A percentile compares a stretch with the other conserved stretches of the same genome.
Evolutionary conservation across 2,113 vertebrate genomes (phyloP).

Genomic region (Henicopernis longicauda): DNA sequence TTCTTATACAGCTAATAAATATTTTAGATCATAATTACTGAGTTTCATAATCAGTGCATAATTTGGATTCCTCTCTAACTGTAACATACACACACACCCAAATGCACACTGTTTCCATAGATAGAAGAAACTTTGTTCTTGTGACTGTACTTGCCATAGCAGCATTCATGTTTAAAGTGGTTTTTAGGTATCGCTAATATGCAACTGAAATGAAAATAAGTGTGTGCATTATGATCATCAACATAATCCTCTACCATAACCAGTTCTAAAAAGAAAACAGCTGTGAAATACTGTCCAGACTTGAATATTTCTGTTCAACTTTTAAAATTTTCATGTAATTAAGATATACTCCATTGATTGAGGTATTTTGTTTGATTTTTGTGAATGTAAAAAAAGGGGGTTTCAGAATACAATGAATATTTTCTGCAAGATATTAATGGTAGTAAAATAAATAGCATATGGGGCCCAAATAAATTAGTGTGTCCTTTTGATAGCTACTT

Average conservation of each 20-base stretch:
- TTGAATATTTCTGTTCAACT: background rate
- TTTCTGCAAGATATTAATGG: background rate
- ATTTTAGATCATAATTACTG: background rate
- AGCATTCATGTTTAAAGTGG: background rate
- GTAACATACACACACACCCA: background rate
- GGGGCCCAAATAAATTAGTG: background rate
- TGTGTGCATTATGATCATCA: background rate
- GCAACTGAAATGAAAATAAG: background rate
- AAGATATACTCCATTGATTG: background rate
- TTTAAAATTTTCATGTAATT: background rate
- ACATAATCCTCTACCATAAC: background rate
- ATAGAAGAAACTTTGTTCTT: background rate
- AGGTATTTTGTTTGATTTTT: background rate
- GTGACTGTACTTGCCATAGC: background rate
- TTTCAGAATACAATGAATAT: background rate
- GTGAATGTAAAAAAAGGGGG: background rate
- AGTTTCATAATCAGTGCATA: background rate
- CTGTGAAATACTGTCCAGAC: background rate
- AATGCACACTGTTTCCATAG: background rate
- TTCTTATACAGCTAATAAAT: background rate
- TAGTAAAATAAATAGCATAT: background rate
- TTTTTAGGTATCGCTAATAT: background rate
- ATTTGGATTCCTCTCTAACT: background rate
- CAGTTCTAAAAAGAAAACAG: background rate
- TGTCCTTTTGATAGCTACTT: background rate